Conservation (phyloP, 2,113 vertebrate species). For the Campylomormyrus tamandua region DNA sequence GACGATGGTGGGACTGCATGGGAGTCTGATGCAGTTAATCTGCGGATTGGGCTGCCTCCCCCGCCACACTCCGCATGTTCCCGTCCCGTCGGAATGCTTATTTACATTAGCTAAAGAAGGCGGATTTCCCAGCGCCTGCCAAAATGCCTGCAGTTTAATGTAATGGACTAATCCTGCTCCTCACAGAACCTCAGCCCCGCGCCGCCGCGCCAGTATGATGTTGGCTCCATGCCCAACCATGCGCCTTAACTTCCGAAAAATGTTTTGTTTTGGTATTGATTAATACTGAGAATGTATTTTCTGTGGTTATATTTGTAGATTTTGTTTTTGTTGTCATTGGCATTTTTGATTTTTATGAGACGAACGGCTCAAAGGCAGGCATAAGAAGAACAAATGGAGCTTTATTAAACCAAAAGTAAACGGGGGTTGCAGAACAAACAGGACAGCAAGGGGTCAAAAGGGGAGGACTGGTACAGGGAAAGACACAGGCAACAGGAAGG, state of each 20-base stretch:
- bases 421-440: not conserved
- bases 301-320: not conserved
- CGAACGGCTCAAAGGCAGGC: not conserved
- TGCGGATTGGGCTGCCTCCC: conserved; percentile 6
- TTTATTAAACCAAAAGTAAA: not conserved
- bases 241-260: not conserved
- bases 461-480: not conserved
- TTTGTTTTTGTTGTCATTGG: not conserved
- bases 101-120: conserved; percentile 39
- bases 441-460: not conserved
- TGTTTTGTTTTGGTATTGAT: not conserved
- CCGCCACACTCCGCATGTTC: not conserved
- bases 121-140: conserved; percentile 29
- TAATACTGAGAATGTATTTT: not conserved
- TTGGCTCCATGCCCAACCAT: not conserved
- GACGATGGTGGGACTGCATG: not conserved
- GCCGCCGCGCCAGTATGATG: conserved; percentile 28
- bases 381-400: not conserved
- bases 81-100: conserved; percentile 28
- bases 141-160: conserved; percentile 31
- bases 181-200: conserved; percentile 20
- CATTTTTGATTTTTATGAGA: not conserved
- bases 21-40: conserved; percentile 5
- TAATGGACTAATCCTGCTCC: conserved; percentile 35
- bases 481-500: not conserved